phyloP scores from a whole-genome alignment of 2,113 vertebrate genomes.

The Saimiri boliviensis region DNA sequence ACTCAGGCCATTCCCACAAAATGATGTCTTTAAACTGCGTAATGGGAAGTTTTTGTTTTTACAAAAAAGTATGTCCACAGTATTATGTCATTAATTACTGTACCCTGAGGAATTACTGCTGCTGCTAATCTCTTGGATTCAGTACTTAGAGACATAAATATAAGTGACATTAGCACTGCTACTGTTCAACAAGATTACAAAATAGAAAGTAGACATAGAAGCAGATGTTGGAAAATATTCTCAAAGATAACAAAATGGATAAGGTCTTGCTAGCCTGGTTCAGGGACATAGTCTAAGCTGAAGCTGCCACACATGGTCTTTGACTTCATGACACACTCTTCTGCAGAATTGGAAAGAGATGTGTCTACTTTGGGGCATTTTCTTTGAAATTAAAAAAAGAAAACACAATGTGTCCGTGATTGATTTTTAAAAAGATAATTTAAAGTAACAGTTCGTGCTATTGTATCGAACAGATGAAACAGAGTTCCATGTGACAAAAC shows the following conservation, averaged over 20 bases:
- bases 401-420: not conserved
- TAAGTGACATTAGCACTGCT: not conserved
- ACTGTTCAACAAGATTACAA: not conserved
- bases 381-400: not conserved
- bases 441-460: not conserved
- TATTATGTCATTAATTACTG: conserved; percentile 35
- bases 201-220: conserved; percentile 27
- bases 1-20: not conserved
- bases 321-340: not conserved
- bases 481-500: not conserved
- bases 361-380: not conserved
- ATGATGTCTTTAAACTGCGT: conserved; percentile 29
- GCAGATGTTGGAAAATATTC: conserved; percentile 7
- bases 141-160: conserved; percentile 37
- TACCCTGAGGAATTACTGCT: not conserved
- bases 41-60: not conserved
- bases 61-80: not conserved
- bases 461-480: not conserved
- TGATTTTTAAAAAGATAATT: not conserved
- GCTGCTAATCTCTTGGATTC: conserved; percentile 41
- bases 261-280: not conserved
- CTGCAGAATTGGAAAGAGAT: not conserved
- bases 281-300: not conserved
- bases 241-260: not conserved
- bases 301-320: not conserved